Conservation (phyloP, 2,888 invertebrate species). For the Lasiommata megera region DNA sequence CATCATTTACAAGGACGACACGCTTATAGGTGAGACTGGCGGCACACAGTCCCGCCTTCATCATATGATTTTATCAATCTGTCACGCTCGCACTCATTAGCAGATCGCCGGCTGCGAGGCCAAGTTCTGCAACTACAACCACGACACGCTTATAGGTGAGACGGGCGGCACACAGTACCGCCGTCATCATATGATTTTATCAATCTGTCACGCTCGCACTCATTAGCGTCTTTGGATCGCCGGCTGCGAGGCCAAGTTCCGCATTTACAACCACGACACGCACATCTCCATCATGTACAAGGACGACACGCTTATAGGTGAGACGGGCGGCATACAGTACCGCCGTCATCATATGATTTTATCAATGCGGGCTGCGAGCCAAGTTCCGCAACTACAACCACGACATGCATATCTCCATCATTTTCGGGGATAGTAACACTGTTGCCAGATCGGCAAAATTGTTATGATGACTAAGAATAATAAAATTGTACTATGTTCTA, state of each 20-base stretch:
- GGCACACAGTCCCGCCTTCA: too few relatives aligned
- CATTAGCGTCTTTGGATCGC: conserved; percentile 76
- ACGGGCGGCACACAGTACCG: too few relatives aligned
- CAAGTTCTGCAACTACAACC: conserved; percentile 93
- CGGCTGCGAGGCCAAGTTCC: conserved; percentile 97
- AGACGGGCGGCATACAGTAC: conserved; percentile 69
- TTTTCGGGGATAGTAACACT: too few relatives aligned
- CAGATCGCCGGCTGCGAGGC: conserved; percentile 98
- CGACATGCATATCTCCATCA: too few relatives aligned
- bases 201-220: too few relatives aligned
- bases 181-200: too few relatives aligned
- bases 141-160: conserved; percentile 42
- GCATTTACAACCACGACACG: conserved; percentile 95
- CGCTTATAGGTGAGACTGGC: conserved; percentile 85
- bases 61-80: too few relatives aligned
- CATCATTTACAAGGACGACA: conserved; percentile 94
- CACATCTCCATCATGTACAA: conserved; percentile 95
- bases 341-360: conserved; percentile 99
- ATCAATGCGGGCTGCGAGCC: too few relatives aligned
- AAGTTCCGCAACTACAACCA: too few relatives aligned
- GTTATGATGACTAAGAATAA: too few relatives aligned
- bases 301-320: conserved; percentile 92
- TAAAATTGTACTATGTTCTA: conserved; percentile 59
- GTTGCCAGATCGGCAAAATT: too few relatives aligned
- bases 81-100: conserved; percentile 87